A percentile compares a stretch with the other conserved stretches of the same genome.
These are phyloP conservation scores for Palloptera scutellata DNA, from an alignment of 2,888 invertebrate species.

Conservation along the genomic window DNA sequence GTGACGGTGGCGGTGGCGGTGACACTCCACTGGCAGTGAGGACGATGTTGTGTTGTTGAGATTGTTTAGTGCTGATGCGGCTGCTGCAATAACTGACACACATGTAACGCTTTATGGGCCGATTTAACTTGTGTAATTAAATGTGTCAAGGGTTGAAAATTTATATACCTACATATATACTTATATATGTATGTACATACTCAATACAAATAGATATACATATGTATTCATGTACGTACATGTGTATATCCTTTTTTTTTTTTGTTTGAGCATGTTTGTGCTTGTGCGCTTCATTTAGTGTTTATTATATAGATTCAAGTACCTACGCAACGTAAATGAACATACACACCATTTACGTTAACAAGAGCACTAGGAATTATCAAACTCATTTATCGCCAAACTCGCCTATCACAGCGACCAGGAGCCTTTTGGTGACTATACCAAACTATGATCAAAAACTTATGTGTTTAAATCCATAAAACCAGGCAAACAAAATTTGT, in stretches of 20 bases:
- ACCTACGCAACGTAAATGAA: constrained; percentile 9
- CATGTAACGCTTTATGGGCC: constrained; percentile 43
- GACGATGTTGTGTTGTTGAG: background rate
- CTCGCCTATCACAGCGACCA: no score
- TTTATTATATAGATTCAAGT: no score
- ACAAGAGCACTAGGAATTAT: background rate
- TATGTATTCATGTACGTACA: constrained; percentile 9
- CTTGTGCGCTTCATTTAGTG: no score
- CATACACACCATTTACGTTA: background rate
- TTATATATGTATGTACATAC: background rate
- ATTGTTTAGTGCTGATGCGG: constrained; percentile 10
- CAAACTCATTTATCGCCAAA: no score
- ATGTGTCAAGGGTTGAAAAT: constrained; percentile 51
- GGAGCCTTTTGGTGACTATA: no score
- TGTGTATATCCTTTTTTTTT: background rate
- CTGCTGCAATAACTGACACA: constrained; percentile 23
- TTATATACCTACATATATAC: background rate
- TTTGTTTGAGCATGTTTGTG: no score
- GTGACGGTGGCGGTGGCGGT: constrained; percentile 18
- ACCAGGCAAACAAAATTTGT: no score
- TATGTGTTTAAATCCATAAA: no score
- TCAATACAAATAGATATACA: background rate
- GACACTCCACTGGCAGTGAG: constrained; percentile 20
- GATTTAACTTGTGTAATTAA: constrained; percentile 53
- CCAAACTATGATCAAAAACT: no score